Base-by-base conservation (phyloP, 2,888 invertebrate genomes). In the Meiosimyza decipiens region DNA sequence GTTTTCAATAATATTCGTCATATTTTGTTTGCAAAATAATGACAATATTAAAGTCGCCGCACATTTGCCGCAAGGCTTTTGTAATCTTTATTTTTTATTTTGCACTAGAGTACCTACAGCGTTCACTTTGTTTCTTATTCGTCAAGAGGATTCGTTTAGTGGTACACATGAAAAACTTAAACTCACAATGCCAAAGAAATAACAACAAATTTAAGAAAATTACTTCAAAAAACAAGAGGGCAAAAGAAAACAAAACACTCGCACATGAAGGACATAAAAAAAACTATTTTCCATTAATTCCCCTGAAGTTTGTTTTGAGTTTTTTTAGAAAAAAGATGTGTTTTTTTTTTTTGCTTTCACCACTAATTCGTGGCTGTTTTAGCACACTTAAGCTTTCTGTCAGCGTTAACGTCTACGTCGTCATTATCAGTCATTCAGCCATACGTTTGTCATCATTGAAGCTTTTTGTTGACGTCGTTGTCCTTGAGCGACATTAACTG, bases 151-250 rank as follows among this genome's bases (percentile, higher is more conserved):
- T 40, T 40, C 40, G 6, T 40, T 40, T 9, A 9, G 40, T 40
- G 9, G 9, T 40, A 7, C 40, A 40, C 9, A 9, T 40, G 6
- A 40, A 40, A 9, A 40, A 40, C 40, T 40, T 40, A 40, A 40
- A 40, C 82, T 77, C 75, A 79, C 75, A 79, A 81, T 82, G 81
- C 81, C 82, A 78, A 75, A 72, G 78, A 76, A 81, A 82, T 81
- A 81, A 82, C 82, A 82, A 78, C 77, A 79, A 81, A 81, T 68
- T 68, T 22, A 15, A 68, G 51, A 57, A 68, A 68, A 68, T 68
- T 57, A 68, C 68, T 57, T 28, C 12, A 54, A 54, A 47, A 55
- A 40, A 67, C 54, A 28, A 67, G 54, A 68, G 2, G n/a, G n/a
- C 49, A 12, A 77, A 77, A 75, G 64, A 52, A 60, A 69, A 68